A percentile compares a stretch with the other conserved stretches of the same genome.
These are phyloP conservation scores for Anolis apletophallus DNA, from an alignment of 2,797 vertebrate genomes.

Conservation along the genomic window DNA sequence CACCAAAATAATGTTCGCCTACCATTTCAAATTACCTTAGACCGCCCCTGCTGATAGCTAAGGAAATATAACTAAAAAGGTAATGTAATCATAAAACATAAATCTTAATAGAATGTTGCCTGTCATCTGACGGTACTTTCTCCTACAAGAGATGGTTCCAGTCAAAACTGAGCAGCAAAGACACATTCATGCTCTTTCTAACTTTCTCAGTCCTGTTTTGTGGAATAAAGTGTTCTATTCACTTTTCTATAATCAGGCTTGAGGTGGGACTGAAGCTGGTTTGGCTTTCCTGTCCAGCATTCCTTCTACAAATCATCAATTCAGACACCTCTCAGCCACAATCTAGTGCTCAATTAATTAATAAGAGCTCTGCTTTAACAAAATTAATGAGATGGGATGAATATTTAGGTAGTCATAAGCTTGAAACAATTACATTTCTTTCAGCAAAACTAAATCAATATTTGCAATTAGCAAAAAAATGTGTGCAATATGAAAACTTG, in stretches of 20 bases:
- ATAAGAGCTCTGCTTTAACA: not conserved
- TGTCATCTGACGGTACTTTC: not conserved
- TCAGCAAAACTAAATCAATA: not conserved
- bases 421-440: not conserved
- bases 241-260: not conserved
- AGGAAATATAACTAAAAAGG: not conserved
- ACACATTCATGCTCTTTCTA: not conserved
- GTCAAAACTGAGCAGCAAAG: not conserved
- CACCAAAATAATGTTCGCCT: no score
- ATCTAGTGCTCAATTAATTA: not conserved
- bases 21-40: no score
- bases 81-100: not conserved
- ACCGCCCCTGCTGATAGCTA: no score
- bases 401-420: not conserved
- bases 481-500: not conserved
- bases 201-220: no score
- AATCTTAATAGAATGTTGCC: not conserved
- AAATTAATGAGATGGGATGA: not conserved
- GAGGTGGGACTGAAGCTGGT: not conserved
- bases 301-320: not conserved
- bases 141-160: no score
- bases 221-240: no score
- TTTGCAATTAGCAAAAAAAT: not conserved
- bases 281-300: not conserved
- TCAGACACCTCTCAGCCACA: not conserved